Percentiles rank a stretch among this genome's conserved stretches.
These are phyloP conservation scores for Neopelma chrysocephalum DNA, from an alignment of 2,797 vertebrate species.

Conservation along the genomic window DNA sequence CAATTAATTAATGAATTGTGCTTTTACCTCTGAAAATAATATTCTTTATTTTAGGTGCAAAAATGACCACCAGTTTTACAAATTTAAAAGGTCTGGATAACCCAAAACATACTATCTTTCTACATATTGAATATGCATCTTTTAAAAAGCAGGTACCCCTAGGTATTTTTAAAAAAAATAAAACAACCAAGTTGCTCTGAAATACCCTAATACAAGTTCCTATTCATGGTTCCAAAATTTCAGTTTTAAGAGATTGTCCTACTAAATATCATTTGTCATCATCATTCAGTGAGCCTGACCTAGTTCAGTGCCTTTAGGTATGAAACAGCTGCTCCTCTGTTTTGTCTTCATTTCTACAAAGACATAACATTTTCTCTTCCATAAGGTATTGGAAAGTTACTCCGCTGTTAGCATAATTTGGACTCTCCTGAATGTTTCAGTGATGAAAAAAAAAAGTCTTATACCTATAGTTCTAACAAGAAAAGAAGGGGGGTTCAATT, in stretches of 20 bases:
- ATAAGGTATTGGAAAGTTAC: not conserved
- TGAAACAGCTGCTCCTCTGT: slow-evolving; percentile 14
- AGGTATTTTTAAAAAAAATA: not conserved
- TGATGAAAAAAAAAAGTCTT: not conserved
- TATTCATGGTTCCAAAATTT: not conserved
- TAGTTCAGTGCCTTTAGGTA: not conserved
- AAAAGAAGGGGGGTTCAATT: not conserved
- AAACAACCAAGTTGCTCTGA: not conserved
- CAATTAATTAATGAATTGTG: not conserved
- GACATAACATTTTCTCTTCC: slow-evolving; percentile 26
- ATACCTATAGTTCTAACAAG: not conserved
- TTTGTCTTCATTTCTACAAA: slow-evolving; percentile 44
- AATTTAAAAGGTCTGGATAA: not conserved
- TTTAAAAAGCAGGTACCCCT: not conserved
- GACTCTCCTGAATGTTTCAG: not conserved
- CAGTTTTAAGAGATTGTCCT: not conserved
- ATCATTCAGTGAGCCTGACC: not conserved
- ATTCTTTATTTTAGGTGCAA: not conserved
- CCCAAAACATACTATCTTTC: not conserved
- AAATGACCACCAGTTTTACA: not conserved
- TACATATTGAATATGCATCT: not conserved
- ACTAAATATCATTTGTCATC: not conserved
- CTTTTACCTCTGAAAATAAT: not conserved
- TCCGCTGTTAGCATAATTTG: not conserved
- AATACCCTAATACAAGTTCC: not conserved